phyloP scores from a whole-genome alignment of 1,140 invertebrate species.

The Aradophagus sp. region DNA sequence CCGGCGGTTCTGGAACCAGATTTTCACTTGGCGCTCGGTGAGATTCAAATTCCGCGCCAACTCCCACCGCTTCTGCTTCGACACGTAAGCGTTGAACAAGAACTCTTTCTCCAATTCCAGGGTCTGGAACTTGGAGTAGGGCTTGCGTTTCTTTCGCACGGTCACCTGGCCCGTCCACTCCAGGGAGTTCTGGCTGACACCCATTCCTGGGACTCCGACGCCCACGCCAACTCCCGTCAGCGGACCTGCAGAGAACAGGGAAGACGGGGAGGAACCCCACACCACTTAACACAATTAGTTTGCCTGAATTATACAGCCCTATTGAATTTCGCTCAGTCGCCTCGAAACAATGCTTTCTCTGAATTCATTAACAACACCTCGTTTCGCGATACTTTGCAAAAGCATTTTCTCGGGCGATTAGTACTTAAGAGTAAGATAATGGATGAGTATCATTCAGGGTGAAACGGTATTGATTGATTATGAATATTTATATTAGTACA shows the following conservation, averaged over 20 bases:
- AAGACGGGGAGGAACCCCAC: constrained; percentile 79
- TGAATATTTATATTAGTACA: too few relatives aligned
- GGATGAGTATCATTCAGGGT: too few relatives aligned
- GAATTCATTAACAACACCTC: too few relatives aligned
- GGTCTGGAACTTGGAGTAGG: constrained; percentile 97
- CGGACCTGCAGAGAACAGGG: constrained; percentile 78
- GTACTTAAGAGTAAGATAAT: constrained; percentile 1
- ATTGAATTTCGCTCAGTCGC: constrained; percentile 21
- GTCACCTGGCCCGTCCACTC: constrained; percentile 95
- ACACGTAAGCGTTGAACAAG: constrained; percentile 96
- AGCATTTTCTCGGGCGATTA: constrained; percentile 12
- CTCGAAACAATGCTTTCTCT: constrained; percentile 22
- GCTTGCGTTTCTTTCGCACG: constrained; percentile 96
- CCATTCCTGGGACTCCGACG: constrained; percentile 77
- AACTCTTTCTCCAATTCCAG: constrained; percentile 98
- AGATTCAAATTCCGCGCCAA: constrained; percentile 93
- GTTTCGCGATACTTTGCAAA: constrained; percentile 1
- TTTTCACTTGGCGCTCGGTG: constrained; percentile 95
- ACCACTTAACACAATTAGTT: constrained; percentile 80
- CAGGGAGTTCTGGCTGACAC: constrained; percentile 83
- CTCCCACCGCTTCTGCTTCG: constrained; percentile 98
- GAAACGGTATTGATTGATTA: too few relatives aligned
- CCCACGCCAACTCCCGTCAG: constrained; percentile 81
- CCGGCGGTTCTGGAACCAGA: constrained; percentile 97
- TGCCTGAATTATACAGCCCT: constrained; percentile 56